Conservation (phyloP, 2,113 vertebrate species). For the Micromys minutus region DNA sequence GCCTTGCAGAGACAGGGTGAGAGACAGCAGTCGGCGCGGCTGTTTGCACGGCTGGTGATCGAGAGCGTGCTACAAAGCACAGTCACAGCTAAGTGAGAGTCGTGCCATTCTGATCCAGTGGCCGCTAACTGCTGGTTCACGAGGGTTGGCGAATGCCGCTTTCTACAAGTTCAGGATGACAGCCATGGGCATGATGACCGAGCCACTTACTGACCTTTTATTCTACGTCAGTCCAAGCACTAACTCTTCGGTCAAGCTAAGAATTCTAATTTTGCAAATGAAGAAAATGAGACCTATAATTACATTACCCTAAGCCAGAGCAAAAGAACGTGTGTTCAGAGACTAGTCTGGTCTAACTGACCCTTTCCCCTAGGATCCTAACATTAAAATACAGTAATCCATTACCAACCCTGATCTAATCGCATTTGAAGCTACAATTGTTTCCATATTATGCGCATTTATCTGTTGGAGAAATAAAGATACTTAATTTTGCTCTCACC, state of each 20-base stretch:
- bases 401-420: not conserved
- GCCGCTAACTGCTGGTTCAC: not conserved
- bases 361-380: not conserved
- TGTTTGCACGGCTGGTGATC: not conserved
- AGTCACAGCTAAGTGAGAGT: not conserved
- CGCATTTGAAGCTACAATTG: not conserved
- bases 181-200: not conserved
- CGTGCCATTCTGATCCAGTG: not conserved
- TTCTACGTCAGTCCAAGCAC: not conserved
- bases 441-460: not conserved
- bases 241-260: not conserved
- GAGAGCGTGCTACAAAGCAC: not conserved
- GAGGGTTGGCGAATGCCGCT: not conserved
- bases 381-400: not conserved
- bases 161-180: not conserved
- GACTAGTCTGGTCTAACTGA: not conserved
- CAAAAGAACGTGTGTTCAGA: not conserved
- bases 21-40: not conserved
- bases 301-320: not conserved
- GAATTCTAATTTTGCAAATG: not conserved
- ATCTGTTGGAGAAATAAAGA: not conserved
- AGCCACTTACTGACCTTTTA: not conserved
- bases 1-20: not conserved
- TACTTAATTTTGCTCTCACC: slow-evolving; percentile 31
- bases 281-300: not conserved